Evolutionary conservation across 2,797 vertebrate genomes (phyloP).

Genomic region (Onychomys leucogaster): DNA sequence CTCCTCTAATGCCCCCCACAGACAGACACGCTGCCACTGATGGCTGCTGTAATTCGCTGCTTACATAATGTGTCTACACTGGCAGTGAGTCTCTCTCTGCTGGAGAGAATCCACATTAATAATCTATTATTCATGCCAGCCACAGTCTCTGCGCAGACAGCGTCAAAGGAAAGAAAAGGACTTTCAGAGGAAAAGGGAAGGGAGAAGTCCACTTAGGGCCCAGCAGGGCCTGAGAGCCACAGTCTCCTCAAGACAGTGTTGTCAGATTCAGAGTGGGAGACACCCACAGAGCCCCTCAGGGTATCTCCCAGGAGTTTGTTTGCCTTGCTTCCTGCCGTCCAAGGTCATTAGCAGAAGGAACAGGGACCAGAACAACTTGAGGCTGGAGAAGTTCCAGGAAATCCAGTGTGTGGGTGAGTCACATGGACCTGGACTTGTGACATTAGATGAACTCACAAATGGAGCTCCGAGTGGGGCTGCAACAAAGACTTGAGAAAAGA

Average conservation of each 20-base stretch:
- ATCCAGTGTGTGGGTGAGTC: neutral
- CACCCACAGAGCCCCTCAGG: neutral
- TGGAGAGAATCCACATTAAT: slow-evolving; percentile 67
- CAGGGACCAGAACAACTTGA: neutral
- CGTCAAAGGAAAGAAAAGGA: neutral
- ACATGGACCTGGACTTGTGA: neutral
- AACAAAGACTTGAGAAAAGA: neutral
- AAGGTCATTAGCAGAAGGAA: neutral
- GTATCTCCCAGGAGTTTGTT: neutral
- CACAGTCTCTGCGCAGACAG: slow-evolving; percentile 56
- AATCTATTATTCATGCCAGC: slow-evolving; percentile 77
- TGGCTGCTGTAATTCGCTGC: neutral
- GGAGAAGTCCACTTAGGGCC: neutral
- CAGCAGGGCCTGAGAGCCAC: slow-evolving; percentile 36
- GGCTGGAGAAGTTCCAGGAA: neutral
- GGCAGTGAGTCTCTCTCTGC: slow-evolving; percentile 31
- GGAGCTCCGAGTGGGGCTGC: neutral
- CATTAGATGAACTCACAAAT: neutral
- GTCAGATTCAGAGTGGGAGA: slow-evolving; percentile 18
- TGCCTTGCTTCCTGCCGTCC: neutral
- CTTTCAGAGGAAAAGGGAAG: slow-evolving; percentile 14
- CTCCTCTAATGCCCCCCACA: neutral
- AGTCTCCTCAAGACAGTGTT: slow-evolving; percentile 51
- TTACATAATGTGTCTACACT: slow-evolving; percentile 67
- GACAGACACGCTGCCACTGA: neutral